Evolutionary conservation across 1,140 invertebrate species (phyloP).

Genomic region (Lasioglossum baleicum): DNA sequence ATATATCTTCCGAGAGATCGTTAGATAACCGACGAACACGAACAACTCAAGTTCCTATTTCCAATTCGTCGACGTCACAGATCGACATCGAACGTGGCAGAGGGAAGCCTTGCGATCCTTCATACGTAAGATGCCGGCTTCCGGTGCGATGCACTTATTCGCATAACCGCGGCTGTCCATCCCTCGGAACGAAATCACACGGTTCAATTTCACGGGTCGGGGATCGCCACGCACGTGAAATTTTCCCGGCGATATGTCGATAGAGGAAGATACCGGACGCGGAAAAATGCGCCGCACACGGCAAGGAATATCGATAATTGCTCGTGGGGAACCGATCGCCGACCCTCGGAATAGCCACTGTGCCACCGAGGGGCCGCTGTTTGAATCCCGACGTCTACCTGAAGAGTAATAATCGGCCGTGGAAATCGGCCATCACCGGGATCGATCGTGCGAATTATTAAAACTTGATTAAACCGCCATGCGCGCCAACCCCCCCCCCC

Average conservation of each 20-base stretch:
- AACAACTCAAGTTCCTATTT: no score
- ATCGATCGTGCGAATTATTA: conserved; percentile 4
- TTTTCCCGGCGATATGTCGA: conserved; percentile 40
- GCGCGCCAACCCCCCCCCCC: no score
- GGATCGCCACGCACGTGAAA: conserved; percentile 56
- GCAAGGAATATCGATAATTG: conserved; percentile 38
- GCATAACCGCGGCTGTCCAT: conserved; percentile 56
- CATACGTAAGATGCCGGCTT: conserved; percentile 50
- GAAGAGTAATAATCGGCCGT: conserved; percentile 25
- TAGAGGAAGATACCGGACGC: background rate
- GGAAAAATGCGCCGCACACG: conserved; percentile 31
- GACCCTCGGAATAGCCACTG: background rate
- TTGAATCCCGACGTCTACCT: conserved; percentile 7
- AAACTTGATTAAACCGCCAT: conserved; percentile 2
- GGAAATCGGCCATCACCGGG: conserved; percentile 1
- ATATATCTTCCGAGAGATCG: no score
- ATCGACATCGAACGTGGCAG: background rate
- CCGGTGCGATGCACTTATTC: conserved; percentile 26
- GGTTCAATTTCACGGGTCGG: conserved; percentile 70
- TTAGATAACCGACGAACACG: no score
- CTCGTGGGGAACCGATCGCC: conserved; percentile 34
- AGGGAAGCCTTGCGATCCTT: conserved; percentile 27
- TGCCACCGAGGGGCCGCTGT: background rate
- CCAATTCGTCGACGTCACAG: no score
- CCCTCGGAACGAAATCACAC: conserved; percentile 67